Conservation (phyloP, 2,888 invertebrate genomes). For the Mycalesis mineus region DNA sequence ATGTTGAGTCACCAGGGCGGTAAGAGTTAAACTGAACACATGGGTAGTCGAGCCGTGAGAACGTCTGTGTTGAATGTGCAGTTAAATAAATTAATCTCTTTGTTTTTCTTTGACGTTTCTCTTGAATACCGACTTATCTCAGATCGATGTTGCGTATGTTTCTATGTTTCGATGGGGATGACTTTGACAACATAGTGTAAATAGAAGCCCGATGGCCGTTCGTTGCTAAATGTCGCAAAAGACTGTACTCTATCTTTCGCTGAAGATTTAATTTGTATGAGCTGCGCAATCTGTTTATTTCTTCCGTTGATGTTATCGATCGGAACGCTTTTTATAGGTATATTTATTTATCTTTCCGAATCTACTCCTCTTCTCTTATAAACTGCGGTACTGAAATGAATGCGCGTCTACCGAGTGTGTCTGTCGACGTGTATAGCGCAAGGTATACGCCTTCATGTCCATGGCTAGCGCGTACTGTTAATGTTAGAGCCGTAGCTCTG, state of each 20-base stretch:
- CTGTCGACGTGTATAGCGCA: constrained; percentile 70
- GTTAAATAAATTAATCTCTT: constrained; percentile 70
- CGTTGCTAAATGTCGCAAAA: constrained; percentile 78
- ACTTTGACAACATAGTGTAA: constrained; percentile 72
- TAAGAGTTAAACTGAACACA: constrained; percentile 82
- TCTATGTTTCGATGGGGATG: constrained; percentile 78
- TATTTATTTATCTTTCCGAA: constrained; percentile 76
- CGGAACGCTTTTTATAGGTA: constrained; percentile 77
- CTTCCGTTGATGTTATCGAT: constrained; percentile 69
- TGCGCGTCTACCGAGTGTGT: constrained; percentile 72
- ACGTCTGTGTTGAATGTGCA: constrained; percentile 79
- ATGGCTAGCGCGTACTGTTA: constrained; percentile 73
- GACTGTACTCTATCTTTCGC: constrained; percentile 77
- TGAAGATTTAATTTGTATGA: constrained; percentile 77
- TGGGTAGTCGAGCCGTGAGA: constrained; percentile 77
- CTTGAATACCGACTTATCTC: constrained; percentile 76
- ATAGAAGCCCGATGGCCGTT: constrained; percentile 79
- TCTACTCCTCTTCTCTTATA: constrained; percentile 71
- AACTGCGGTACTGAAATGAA: constrained; percentile 73
- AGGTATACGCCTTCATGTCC: constrained; percentile 74
- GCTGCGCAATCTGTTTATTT: constrained; percentile 78
- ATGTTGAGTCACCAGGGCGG: constrained; percentile 96
- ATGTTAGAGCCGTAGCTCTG: constrained; percentile 71
- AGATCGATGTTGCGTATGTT: constrained; percentile 78
- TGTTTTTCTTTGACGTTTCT: constrained; percentile 78